Conservation (phyloP, 2,888 invertebrate genomes). For the Heteromurus nitidus region DNA sequence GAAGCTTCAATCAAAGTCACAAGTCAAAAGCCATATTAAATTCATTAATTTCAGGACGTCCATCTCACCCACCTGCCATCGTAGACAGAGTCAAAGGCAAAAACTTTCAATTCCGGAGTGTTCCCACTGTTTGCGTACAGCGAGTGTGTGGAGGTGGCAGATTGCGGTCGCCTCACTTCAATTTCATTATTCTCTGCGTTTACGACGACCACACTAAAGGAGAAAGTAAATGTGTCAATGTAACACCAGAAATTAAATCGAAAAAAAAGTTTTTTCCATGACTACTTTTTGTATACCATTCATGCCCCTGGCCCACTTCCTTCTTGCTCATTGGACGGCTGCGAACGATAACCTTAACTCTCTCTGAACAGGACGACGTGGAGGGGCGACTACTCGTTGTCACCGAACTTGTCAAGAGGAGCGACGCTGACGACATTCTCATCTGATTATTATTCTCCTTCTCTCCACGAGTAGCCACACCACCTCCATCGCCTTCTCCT, state of each 20-base stretch:
- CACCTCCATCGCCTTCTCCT: slow-evolving; percentile 30
- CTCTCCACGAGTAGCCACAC: too few relatives aligned
- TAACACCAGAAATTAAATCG: not conserved
- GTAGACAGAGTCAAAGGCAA: slow-evolving; percentile 98
- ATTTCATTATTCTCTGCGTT: slow-evolving; percentile 91
- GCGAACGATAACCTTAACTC: slow-evolving; percentile 97
- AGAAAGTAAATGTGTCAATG: not conserved
- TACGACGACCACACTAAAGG: slow-evolving; percentile 84
- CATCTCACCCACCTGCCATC: slow-evolving; percentile 81
- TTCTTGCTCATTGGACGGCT: slow-evolving; percentile 95
- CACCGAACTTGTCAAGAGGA: not conserved
- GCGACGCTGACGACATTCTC: slow-evolving; percentile 11
- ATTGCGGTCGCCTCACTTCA: slow-evolving; percentile 88
- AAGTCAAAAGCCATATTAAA: not conserved
- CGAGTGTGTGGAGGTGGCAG: slow-evolving; percentile 58
- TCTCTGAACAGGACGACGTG: slow-evolving; percentile 78
- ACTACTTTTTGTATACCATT: slow-evolving; percentile 76
- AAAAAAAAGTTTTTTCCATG: not conserved
- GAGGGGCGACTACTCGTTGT: slow-evolving; percentile 14
- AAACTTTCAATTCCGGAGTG: slow-evolving; percentile 81
- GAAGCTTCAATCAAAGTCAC: not conserved
- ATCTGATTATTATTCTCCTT: not conserved
- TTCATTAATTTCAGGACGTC: not conserved
- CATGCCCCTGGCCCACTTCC: slow-evolving; percentile 85
- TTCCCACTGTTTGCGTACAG: slow-evolving; percentile 61